These are phyloP conservation scores for Merodon equestris DNA, from an alignment of 2,888 invertebrate genomes.

Conservation along the genomic window DNA sequence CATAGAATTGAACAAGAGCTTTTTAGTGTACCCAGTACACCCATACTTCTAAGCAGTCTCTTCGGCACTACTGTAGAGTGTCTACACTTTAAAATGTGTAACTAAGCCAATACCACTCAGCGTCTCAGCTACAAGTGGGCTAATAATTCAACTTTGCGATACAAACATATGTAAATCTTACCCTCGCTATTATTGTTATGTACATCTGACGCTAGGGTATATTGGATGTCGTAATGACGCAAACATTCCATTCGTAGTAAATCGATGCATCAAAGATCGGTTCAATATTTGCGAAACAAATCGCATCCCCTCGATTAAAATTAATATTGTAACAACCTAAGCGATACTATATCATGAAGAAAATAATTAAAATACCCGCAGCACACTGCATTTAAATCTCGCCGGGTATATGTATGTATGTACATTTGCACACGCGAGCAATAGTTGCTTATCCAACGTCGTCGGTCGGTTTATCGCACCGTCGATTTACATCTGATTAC, in stretches of 20 bases:
- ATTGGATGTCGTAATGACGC: background rate
- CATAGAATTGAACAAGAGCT: constrained; percentile 17
- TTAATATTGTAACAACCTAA: too few relatives aligned
- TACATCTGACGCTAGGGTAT: too few relatives aligned
- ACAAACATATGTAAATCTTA: too few relatives aligned
- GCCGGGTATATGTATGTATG: too few relatives aligned
- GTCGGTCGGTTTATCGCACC: constrained; percentile 14
- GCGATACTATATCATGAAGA: too few relatives aligned
- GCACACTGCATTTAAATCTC: too few relatives aligned
- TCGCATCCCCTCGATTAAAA: too few relatives aligned
- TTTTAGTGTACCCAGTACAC: constrained; percentile 17
- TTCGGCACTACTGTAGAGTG: too few relatives aligned
- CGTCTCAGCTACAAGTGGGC: constrained; percentile 47
- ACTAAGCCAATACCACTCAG: constrained; percentile 35
- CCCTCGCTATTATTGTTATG: too few relatives aligned
- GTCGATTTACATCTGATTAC: constrained; percentile 52
- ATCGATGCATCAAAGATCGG: too few relatives aligned
- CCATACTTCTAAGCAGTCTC: background rate
- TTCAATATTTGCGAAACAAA: too few relatives aligned
- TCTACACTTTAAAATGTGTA: background rate
- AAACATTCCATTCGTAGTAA: background rate
- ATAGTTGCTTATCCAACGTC: constrained; percentile 7
- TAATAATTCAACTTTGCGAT: constrained; percentile 27
- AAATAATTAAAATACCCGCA: too few relatives aligned
- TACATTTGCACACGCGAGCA: constrained; percentile 27